A percentile compares a stretch with the other conserved stretches of the same genome.
Evolutionary conservation across 2,888 invertebrate species (phyloP).

Genomic region (Acleris literana): DNA sequence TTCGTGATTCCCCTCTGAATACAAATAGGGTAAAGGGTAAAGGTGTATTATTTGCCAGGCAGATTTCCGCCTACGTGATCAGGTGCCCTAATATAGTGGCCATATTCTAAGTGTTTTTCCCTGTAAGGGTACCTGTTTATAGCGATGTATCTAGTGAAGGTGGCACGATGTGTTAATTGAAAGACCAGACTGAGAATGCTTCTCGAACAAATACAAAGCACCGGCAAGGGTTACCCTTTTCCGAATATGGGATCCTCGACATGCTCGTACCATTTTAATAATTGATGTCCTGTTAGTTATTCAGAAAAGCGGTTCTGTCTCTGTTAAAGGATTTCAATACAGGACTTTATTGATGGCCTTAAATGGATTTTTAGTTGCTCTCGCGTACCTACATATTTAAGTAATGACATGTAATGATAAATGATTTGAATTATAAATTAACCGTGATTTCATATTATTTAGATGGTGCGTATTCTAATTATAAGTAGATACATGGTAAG

Average conservation of each 20-base stretch:
- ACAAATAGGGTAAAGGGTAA: constrained; percentile 67
- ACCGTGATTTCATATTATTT: too few relatives aligned
- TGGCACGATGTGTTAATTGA: constrained; percentile 53
- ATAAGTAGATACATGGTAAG: too few relatives aligned
- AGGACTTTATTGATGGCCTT: neutral
- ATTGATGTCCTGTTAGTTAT: constrained; percentile 9
- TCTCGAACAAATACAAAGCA: constrained; percentile 11
- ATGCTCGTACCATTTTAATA: constrained; percentile 26
- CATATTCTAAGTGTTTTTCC: constrained; percentile 64
- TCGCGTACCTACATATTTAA: too few relatives aligned
- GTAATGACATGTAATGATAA: too few relatives aligned
- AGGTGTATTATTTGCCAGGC: constrained; percentile 73
- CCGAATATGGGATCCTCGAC: constrained; percentile 18
- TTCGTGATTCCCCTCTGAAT: constrained; percentile 55
- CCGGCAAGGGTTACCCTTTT: constrained; percentile 21
- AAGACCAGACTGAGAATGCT: constrained; percentile 39
- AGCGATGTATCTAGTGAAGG: constrained; percentile 40
- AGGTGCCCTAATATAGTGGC: constrained; percentile 55
- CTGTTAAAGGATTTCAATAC: constrained; percentile 13
- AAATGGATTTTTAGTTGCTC: neutral
- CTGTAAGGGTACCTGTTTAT: constrained; percentile 43
- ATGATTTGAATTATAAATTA: too few relatives aligned
- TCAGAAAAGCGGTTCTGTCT: constrained; percentile 8
- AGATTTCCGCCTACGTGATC: constrained; percentile 69
- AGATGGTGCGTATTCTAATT: too few relatives aligned